These are phyloP conservation scores for Euwallacea fornicatus DNA, from an alignment of 1,140 invertebrate species.

Conservation along the genomic window DNA sequence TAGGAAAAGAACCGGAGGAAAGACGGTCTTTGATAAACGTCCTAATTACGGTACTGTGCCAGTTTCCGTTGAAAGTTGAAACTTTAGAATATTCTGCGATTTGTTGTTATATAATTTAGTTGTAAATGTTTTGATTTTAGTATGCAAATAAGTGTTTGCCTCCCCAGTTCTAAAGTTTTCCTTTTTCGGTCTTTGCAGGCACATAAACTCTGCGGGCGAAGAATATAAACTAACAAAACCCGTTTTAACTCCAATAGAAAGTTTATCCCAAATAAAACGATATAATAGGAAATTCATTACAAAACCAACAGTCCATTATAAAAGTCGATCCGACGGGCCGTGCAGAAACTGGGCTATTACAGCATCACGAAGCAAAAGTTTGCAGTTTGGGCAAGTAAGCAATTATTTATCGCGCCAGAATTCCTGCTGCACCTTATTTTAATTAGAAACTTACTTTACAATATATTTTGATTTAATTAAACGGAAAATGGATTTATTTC, in stretches of 20 bases:
- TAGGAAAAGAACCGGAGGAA: neutral
- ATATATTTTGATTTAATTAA: slow-evolving; percentile 25
- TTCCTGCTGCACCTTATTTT: slow-evolving; percentile 17
- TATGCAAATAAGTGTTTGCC: too few species aligned
- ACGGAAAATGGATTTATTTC: slow-evolving; percentile 12
- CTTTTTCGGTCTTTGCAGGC: too few species aligned
- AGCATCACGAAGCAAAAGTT: neutral
- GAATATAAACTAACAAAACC: neutral
- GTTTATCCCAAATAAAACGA: slow-evolving; percentile 2
- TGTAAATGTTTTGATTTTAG: too few species aligned
- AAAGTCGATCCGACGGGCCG: slow-evolving; percentile 3
- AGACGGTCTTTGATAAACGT: too few species aligned
- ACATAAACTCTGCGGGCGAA: neutral
- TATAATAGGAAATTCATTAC: slow-evolving; percentile 7
- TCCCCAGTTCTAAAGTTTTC: too few species aligned
- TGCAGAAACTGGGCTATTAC: neutral
- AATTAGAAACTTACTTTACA: slow-evolving; percentile 12
- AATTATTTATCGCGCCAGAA: slow-evolving; percentile 5
- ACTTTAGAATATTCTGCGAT: too few species aligned
- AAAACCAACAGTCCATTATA: slow-evolving; percentile 7
- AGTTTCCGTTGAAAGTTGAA: too few species aligned
- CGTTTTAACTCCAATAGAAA: neutral
- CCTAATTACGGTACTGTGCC: too few species aligned
- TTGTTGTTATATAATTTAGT: too few species aligned
- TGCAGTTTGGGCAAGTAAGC: slow-evolving; percentile 1